Percentiles rank a stretch among this genome's conserved stretches.
Conservation (phyloP, 2,113 vertebrate genomes). For the Misgurnus mizolepis region DNA sequence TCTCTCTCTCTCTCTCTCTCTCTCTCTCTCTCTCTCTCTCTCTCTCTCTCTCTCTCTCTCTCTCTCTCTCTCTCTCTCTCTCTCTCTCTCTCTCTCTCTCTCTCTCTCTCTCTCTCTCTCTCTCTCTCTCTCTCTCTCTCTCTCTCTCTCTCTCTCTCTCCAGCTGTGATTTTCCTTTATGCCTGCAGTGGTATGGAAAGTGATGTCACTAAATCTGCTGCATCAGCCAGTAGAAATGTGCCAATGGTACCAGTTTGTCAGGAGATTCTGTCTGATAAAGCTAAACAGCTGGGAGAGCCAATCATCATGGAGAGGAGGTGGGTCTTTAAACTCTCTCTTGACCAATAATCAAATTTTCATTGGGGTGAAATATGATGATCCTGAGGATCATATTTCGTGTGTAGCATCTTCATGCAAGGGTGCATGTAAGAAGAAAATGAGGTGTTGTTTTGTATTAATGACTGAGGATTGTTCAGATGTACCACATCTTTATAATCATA, state of each 20-base stretch:
- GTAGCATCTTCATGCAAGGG: conserved; percentile 6
- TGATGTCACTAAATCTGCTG: conserved; percentile 4
- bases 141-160: neutral
- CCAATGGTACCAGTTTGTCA: conserved; percentile 1
- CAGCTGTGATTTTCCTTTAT: conserved; percentile 17
- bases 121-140: conserved; percentile 6
- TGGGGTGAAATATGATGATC: neutral
- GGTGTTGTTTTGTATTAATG: neutral
- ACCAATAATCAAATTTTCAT: conserved; percentile 28
- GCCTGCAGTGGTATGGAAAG: conserved; percentile 20
- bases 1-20: neutral
- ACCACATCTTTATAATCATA: neutral
- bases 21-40: too few relatives aligned
- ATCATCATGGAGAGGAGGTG: conserved; percentile 24
- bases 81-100: neutral
- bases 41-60: neutral
- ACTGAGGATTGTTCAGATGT: neutral
- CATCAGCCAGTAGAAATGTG: conserved; percentile 26
- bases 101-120: conserved; percentile 15
- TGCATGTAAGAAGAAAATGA: neutral
- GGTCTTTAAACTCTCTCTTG: neutral
- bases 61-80: conserved; percentile 2
- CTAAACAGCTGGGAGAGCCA: conserved; percentile 21
- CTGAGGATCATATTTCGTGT: conserved; percentile 18
- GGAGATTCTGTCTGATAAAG: conserved; percentile 10